Conservation (phyloP, 1,140 invertebrate genomes). For the Bombus sibiricus region DNA sequence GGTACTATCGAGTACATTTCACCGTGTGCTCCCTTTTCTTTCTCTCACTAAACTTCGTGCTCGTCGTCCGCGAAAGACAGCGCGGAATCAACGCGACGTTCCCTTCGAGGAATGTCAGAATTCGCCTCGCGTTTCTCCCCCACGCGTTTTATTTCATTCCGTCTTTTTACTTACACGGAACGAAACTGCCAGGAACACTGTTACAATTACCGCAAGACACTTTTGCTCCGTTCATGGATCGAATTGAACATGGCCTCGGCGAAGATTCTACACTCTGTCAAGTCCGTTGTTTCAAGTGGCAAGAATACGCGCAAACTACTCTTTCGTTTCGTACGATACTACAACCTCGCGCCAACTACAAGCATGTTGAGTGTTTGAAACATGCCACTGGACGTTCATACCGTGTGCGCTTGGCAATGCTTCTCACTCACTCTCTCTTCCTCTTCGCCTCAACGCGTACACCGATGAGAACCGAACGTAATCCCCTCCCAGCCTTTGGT, state of each 20-base stretch:
- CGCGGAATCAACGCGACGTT: neutral
- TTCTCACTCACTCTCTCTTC: conserved; percentile 52
- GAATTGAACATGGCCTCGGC: conserved; percentile 5
- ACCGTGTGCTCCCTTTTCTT: conserved; percentile 55
- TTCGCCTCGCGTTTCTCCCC: neutral
- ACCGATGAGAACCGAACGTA: conserved; percentile 37
- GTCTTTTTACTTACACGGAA: conserved; percentile 2
- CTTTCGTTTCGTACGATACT: conserved; percentile 57
- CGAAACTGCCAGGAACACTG: conserved; percentile 14
- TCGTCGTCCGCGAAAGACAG: neutral
- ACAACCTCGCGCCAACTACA: conserved; percentile 74
- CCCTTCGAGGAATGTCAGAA: conserved; percentile 18
- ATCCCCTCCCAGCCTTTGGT: neutral
- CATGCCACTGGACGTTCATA: conserved; percentile 78
- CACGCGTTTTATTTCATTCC: conserved; percentile 20
- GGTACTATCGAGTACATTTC: conserved; percentile 56
- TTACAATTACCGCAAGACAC: conserved; percentile 38
- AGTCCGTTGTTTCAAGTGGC: conserved; percentile 2
- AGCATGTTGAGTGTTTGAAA: conserved; percentile 79
- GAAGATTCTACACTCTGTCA: conserved; percentile 1
- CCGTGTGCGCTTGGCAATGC: conserved; percentile 71
- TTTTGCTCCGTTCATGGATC: conserved; percentile 5
- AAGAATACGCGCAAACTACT: conserved; percentile 52
- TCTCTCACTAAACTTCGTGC: conserved; percentile 29
- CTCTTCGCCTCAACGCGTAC: conserved; percentile 33